Evolutionary conservation across 2,888 invertebrate genomes (phyloP).

Genomic region (Erebia aethiops): DNA sequence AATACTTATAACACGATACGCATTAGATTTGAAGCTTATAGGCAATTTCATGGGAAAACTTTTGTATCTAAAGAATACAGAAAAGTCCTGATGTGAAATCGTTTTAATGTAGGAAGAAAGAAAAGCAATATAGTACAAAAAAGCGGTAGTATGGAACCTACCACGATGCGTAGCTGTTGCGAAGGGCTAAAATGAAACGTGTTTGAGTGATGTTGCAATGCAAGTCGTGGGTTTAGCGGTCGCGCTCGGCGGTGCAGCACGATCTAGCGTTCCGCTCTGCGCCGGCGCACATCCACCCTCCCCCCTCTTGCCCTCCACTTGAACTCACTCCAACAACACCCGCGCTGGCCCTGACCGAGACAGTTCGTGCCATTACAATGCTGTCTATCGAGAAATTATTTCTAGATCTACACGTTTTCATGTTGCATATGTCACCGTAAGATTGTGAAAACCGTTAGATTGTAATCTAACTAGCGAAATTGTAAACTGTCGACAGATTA

Average conservation of each 20-base stretch:
- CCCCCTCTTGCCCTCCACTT: constrained; percentile 41
- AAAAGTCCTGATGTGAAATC: not conserved
- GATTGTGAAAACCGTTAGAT: too few species aligned
- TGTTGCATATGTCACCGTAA: too few species aligned
- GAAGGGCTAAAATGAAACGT: constrained; percentile 44
- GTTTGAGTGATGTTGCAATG: constrained; percentile 74
- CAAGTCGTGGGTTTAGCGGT: constrained; percentile 76
- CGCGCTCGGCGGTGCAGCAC: constrained; percentile 81
- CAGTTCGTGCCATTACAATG: constrained; percentile 76
- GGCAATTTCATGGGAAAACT: too few species aligned
- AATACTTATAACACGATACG: too few species aligned
- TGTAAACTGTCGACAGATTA: too few species aligned
- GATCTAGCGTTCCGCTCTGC: constrained; percentile 81
- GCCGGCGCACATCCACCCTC: constrained; percentile 60
- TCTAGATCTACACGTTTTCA: constrained; percentile 36
- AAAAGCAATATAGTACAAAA: not conserved
- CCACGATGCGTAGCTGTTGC: constrained; percentile 21
- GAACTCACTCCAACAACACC: constrained; percentile 46
- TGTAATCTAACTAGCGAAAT: too few species aligned
- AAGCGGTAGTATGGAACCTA: constrained; percentile 2
- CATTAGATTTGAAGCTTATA: too few species aligned
- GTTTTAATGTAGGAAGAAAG: not conserved
- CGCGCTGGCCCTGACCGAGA: constrained; percentile 79
- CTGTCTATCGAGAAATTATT: constrained; percentile 68
- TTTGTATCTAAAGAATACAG: too few species aligned